These are phyloP conservation scores for Oegoconia quadripuncta DNA, from an alignment of 2,888 invertebrate species.

Conservation along the genomic window DNA sequence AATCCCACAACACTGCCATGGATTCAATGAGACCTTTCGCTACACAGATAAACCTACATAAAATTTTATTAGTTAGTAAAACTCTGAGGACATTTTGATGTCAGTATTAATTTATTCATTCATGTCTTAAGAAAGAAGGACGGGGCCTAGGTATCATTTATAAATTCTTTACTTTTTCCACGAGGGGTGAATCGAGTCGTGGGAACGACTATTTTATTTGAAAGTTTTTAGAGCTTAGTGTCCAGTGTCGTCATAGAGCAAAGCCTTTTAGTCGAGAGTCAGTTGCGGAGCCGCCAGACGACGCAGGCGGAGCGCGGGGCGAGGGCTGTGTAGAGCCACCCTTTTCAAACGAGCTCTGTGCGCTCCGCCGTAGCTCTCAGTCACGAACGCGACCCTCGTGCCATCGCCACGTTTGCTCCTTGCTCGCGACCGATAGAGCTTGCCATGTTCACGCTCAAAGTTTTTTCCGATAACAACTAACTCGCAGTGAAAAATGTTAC, in stretches of 20 bases:
- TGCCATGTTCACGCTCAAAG: constrained; percentile 55
- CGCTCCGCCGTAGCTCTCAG: constrained; percentile 27
- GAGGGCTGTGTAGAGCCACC: constrained; percentile 25
- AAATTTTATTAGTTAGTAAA: no score
- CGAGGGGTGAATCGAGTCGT: neutral
- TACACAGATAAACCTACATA: no score
- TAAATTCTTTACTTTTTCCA: no score
- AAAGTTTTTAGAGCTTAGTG: constrained; percentile 14
- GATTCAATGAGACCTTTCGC: no score
- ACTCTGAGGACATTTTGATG: no score
- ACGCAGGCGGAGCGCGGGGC: constrained; percentile 14
- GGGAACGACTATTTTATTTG: constrained; percentile 10
- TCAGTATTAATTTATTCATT: no score
- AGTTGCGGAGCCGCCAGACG: neutral
- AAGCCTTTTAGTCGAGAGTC: constrained; percentile 9
- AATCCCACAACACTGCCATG: no score
- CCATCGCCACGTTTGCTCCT: constrained; percentile 17
- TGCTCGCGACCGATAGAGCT: constrained; percentile 27
- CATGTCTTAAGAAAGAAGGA: no score
- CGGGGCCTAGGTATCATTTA: no score
- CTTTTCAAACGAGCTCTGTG: constrained; percentile 23
- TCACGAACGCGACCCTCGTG: constrained; percentile 35
- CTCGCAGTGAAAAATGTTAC: constrained; percentile 41
- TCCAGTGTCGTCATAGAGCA: constrained; percentile 3
- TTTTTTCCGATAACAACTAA: constrained; percentile 42